These are phyloP conservation scores for Leptogaster cylindrica DNA, from an alignment of 2,888 invertebrate genomes.

Conservation along the genomic window DNA sequence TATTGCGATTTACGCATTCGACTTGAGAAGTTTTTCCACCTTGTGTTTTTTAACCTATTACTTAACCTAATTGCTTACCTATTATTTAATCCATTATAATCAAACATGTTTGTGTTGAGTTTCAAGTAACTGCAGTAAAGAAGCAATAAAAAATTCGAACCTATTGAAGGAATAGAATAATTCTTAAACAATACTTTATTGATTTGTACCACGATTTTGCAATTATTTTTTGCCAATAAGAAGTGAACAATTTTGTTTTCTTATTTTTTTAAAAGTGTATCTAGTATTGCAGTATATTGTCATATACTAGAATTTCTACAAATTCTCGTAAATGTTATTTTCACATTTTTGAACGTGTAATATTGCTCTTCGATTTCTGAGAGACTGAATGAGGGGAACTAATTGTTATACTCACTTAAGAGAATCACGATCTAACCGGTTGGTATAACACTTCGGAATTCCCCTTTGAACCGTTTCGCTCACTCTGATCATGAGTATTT, in stretches of 20 bases:
- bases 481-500: background rate
- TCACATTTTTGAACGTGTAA: no score
- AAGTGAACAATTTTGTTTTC: no score
- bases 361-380: no score
- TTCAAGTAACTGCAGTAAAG: no score
- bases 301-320: background rate
- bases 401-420: background rate
- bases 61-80: no score
- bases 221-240: no score
- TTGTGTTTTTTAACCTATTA: background rate
- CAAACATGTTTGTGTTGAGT: no score
- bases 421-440: background rate
- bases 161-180: no score
- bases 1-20: background rate
- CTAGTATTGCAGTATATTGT: background rate
- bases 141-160: no score
- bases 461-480: slow-evolving; percentile 12
- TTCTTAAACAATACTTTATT: no score
- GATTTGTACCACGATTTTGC: no score
- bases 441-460: background rate
- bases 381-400: background rate
- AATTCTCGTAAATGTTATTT: background rate
- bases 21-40: background rate
- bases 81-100: no score
- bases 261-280: background rate